These are phyloP conservation scores for Drosophila ercepeae DNA, from an alignment of 1,140 invertebrate genomes.

Conservation along the genomic window DNA sequence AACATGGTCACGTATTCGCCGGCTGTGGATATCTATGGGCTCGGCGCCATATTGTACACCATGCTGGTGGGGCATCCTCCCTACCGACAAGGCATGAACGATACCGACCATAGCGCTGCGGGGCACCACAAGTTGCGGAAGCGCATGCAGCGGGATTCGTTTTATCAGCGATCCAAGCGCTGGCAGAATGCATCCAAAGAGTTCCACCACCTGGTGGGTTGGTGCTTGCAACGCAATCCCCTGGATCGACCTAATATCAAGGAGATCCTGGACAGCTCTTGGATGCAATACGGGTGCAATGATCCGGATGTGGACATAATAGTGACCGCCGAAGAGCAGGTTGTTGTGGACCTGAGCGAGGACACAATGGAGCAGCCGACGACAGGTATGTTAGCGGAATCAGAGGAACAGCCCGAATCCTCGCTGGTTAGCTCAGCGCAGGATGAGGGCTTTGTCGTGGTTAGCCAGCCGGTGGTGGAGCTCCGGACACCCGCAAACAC, in stretches of 20 bases:
- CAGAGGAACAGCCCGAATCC: neutral
- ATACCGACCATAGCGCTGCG: slow-evolving; percentile 32
- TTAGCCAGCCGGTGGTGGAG: slow-evolving; percentile 1
- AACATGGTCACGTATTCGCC: slow-evolving; percentile 89
- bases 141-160: slow-evolving; percentile 53
- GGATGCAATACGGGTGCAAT: slow-evolving; percentile 85
- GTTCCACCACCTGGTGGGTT: slow-evolving; percentile 90
- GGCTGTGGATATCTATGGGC: slow-evolving; percentile 95
- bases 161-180: slow-evolving; percentile 82
- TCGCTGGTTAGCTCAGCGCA: neutral
- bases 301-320: slow-evolving; percentile 49
- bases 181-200: slow-evolving; percentile 89
- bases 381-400: neutral
- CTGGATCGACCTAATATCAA: slow-evolving; percentile 88
- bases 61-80: slow-evolving; percentile 93
- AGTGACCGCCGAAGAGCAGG: slow-evolving; percentile 25
- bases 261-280: slow-evolving; percentile 87
- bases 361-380: slow-evolving; percentile 46
- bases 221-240: slow-evolving; percentile 91
- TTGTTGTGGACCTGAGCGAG: slow-evolving; percentile 61
- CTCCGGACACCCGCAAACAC: neutral
- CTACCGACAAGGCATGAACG: slow-evolving; percentile 84
- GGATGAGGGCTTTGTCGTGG: slow-evolving; percentile 10
- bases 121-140: slow-evolving; percentile 50
- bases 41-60: slow-evolving; percentile 94